phyloP scores from a whole-genome alignment of 2,888 invertebrate species.

The Amphipoea oculea region DNA sequence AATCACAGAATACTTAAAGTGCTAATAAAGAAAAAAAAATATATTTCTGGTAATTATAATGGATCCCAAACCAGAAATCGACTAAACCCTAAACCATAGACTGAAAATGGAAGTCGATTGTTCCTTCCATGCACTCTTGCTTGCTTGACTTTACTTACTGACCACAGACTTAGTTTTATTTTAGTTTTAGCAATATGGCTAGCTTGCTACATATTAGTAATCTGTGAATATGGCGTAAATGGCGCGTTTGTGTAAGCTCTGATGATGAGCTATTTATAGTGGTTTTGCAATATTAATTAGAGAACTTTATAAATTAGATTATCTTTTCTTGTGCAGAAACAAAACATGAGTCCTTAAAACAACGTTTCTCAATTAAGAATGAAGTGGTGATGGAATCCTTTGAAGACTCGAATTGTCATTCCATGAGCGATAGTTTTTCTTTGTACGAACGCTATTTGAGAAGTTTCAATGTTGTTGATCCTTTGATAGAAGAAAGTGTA shows the following conservation, averaged over 20 bases:
- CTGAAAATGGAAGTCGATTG: background rate
- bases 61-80: background rate
- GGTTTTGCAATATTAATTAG: conserved; percentile 23
- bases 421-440: conserved; percentile 87
- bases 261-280: background rate
- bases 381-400: conserved; percentile 88
- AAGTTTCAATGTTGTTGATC: conserved; percentile 86
- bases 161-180: background rate
- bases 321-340: background rate
- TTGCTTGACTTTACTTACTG: background rate
- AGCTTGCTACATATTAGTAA: no score
- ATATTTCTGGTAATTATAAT: background rate
- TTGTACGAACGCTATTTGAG: conserved; percentile 87
- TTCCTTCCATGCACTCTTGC: background rate
- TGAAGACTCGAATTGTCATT: conserved; percentile 87
- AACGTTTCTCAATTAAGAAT: conserved; percentile 66
- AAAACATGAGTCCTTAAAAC: conserved; percentile 31
- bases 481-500: conserved; percentile 74
- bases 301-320: background rate
- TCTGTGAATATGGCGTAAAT: conserved; percentile 60
- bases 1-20: no score
- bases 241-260: conserved; percentile 50
- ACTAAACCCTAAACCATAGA: background rate
- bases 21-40: no score
- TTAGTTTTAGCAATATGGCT: conserved; percentile 52